A percentile compares a stretch with the other conserved stretches of the same genome.
phyloP scores from a whole-genome alignment of 2,888 invertebrate species.

The Hoplodrina ambigua region DNA sequence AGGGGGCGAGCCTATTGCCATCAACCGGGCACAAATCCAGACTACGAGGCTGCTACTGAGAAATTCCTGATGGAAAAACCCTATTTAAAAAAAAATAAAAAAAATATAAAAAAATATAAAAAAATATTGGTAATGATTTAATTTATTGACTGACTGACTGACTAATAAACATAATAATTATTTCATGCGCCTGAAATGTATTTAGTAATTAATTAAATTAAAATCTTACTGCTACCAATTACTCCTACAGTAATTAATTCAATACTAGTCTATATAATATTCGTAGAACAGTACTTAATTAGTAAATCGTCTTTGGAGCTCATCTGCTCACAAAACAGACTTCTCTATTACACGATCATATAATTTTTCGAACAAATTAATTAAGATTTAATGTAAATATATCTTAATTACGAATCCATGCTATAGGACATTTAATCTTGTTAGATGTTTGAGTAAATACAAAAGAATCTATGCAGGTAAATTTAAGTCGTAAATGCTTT shows the following conservation, averaged over 20 bases:
- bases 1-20: no score
- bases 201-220: slow-evolving; percentile 14
- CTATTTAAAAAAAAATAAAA: no score
- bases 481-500: slow-evolving; percentile 7
- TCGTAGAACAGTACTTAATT: slow-evolving; percentile 15
- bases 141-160: neutral
- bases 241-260: slow-evolving; percentile 11
- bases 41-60: no score
- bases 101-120: no score
- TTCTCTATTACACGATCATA: neutral
- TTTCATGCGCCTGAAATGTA: neutral
- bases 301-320: slow-evolving; percentile 29
- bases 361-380: slow-evolving; percentile 39
- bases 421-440: slow-evolving; percentile 33
- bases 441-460: slow-evolving; percentile 24
- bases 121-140: no score
- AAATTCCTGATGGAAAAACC: no score
- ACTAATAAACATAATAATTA: neutral
- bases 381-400: slow-evolving; percentile 31
- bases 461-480: slow-evolving; percentile 5
- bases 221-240: slow-evolving; percentile 10
- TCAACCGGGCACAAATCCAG: no score
- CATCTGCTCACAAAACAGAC: neutral
- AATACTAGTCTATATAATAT: neutral
- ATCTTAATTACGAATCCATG: slow-evolving; percentile 31